These are phyloP conservation scores for Hyposoter didymator DNA, from an alignment of 2,888 invertebrate genomes.

Conservation along the genomic window DNA sequence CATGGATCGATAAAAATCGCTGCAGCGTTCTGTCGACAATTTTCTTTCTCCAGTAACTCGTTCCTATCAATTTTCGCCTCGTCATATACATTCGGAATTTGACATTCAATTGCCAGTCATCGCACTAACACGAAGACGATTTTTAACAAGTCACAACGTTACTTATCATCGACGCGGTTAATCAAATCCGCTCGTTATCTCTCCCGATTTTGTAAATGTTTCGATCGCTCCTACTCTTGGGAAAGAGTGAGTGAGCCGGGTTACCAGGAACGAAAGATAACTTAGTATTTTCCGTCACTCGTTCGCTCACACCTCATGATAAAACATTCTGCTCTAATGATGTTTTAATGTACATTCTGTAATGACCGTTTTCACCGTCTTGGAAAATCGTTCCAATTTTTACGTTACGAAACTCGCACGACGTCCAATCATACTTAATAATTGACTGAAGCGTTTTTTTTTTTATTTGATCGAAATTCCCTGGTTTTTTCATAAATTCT, in stretches of 20 bases:
- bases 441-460: background rate
- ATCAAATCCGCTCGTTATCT: background rate
- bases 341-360: slow-evolving; percentile 50
- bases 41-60: background rate
- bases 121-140: background rate
- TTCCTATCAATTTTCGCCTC: background rate
- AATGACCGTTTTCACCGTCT: slow-evolving; percentile 49
- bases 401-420: slow-evolving; percentile 9
- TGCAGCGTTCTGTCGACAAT: background rate
- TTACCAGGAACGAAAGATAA: slow-evolving; percentile 7
- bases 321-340: slow-evolving; percentile 34
- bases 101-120: background rate
- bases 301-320: background rate
- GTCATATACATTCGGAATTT: background rate
- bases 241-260: slow-evolving; percentile 10
- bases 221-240: slow-evolving; percentile 4
- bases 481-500: slow-evolving; percentile 22
- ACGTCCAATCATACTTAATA: background rate
- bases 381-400: background rate
- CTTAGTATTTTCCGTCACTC: background rate
- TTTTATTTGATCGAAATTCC: background rate
- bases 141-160: background rate
- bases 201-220: slow-evolving; percentile 4
- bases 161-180: background rate
- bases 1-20: background rate